Conservation (phyloP, 2,113 vertebrate genomes). For the Callorhinus ursinus region DNA sequence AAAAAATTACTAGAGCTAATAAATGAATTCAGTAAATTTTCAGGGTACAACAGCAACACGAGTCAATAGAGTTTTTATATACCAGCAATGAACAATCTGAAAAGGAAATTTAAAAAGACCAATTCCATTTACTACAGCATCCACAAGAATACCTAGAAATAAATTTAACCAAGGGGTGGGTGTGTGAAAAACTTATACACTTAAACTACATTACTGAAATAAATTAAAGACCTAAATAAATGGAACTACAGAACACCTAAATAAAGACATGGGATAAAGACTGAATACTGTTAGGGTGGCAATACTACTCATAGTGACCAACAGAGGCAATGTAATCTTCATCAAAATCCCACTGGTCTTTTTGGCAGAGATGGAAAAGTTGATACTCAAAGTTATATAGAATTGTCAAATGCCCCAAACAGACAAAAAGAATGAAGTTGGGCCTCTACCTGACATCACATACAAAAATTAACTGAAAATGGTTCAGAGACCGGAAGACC, state of each 20-base stretch:
- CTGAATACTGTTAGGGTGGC: not conserved
- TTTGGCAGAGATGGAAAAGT: not conserved
- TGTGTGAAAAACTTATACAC: not conserved
- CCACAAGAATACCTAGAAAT: not conserved
- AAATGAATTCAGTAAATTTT: not conserved
- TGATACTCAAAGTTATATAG: not conserved
- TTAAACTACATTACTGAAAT: not conserved
- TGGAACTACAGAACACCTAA: not conserved
- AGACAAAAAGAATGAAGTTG: not conserved
- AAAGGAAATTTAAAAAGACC: conserved; percentile 32
- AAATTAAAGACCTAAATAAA: not conserved
- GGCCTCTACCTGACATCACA: not conserved
- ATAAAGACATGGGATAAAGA: not conserved
- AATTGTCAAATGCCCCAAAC: not conserved
- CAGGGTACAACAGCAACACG: not conserved
- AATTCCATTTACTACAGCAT: not conserved
- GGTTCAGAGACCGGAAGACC: not conserved
- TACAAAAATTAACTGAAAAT: conserved; percentile 11
- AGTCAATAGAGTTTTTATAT: not conserved
- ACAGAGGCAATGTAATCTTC: not conserved
- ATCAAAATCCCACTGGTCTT: not conserved
- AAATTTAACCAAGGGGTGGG: not conserved
- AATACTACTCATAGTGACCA: not conserved
- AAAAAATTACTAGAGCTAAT: not conserved
- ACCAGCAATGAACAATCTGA: not conserved